Conservation (phyloP, 2,888 invertebrate genomes). For the Eutolmus rufibarbis region DNA sequence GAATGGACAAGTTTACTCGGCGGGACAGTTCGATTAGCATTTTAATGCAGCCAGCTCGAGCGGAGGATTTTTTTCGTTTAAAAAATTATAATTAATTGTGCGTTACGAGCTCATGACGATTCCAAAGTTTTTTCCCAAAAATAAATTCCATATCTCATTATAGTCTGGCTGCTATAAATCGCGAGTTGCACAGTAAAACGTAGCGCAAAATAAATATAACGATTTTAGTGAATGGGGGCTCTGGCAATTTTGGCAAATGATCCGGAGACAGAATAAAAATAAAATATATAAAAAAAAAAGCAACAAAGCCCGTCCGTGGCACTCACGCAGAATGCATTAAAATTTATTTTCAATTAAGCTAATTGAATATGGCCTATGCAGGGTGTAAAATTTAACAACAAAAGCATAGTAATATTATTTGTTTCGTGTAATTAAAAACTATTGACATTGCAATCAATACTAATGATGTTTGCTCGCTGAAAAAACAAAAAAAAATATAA, state of each 20-base stretch:
- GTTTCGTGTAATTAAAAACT: constrained; percentile 18
- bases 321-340: constrained; percentile 12
- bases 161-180: neutral
- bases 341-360: constrained; percentile 38
- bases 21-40: neutral
- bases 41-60: neutral
- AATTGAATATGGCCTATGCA: neutral
- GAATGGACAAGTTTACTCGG: neutral
- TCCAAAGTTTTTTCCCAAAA: neutral
- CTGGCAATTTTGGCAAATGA: neutral
- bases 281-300: neutral
- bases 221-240: neutral
- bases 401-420: constrained; percentile 5
- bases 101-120: neutral
- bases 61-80: neutral
- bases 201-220: neutral
- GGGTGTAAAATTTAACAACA: constrained; percentile 19
- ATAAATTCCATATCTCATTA: neutral
- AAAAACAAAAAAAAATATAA: neutral
- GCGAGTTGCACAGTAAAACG: neutral
- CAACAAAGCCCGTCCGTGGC: neutral
- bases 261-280: neutral
- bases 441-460: constrained; percentile 34
- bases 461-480: constrained; percentile 22
- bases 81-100: neutral